Evolutionary conservation across 1,140 invertebrate genomes (phyloP).

Genomic region (Atta texana): DNA sequence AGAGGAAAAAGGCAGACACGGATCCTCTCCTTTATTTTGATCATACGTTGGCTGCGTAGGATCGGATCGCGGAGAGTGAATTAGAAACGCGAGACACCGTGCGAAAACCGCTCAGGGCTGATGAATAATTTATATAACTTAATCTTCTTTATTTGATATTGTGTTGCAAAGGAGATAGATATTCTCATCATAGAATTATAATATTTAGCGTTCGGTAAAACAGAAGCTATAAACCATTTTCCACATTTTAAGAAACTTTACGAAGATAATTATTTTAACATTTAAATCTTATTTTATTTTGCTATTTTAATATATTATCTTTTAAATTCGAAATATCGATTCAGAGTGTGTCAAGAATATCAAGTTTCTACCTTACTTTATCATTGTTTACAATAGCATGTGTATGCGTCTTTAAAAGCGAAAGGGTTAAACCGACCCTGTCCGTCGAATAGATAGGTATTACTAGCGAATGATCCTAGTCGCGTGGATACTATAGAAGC

Average conservation of each 20-base stretch:
- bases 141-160: neutral
- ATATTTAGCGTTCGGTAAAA: neutral
- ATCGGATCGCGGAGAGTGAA: slow-evolving; percentile 29
- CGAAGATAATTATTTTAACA: neutral
- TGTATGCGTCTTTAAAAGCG: slow-evolving; percentile 1
- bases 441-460: slow-evolving; percentile 6
- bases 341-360: neutral
- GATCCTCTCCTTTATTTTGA: slow-evolving; percentile 32
- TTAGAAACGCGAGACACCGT: slow-evolving; percentile 6
- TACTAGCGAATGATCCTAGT: slow-evolving; percentile 47
- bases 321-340: neutral
- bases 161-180: too few species aligned
- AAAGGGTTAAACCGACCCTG: slow-evolving; percentile 39
- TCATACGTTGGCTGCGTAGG: slow-evolving; percentile 9
- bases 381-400: neutral
- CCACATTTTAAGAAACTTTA: neutral
- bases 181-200: neutral
- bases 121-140: slow-evolving; percentile 23
- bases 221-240: neutral
- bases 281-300: slow-evolving; percentile 1
- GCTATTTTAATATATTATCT: neutral
- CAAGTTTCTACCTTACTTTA: neutral
- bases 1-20: slow-evolving; percentile 70
- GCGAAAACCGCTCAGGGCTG: neutral
- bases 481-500: slow-evolving; percentile 37